phyloP scores from a whole-genome alignment of 2,113 vertebrate genomes.

The Copsychus sechellarum region DNA sequence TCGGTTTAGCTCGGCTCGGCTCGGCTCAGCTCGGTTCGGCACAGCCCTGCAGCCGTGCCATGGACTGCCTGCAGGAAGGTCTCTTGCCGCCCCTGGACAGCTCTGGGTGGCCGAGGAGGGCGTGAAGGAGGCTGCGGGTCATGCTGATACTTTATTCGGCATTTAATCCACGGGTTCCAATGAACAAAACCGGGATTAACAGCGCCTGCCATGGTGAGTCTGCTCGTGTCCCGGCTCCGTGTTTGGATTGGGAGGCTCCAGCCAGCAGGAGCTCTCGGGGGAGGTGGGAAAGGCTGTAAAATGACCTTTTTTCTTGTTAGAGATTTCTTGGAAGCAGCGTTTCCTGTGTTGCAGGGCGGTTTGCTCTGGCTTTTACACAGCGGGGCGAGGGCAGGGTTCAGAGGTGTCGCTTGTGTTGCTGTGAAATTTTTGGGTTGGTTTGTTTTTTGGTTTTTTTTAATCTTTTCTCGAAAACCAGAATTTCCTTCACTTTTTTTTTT shows the following conservation, averaged over 20 bases:
- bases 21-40: background rate
- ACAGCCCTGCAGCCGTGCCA: background rate
- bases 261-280: background rate
- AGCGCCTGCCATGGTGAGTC: slow-evolving; percentile 35
- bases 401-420: background rate
- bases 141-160: background rate
- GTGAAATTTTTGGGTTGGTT: too few relatives aligned
- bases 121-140: background rate
- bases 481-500: background rate
- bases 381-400: background rate
- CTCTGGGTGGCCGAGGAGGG: background rate
- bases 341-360: background rate
- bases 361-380: background rate
- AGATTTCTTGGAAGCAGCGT: background rate
- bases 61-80: background rate
- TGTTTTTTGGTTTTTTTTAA: too few relatives aligned
- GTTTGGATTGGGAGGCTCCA: background rate
- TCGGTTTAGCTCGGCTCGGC: too few relatives aligned
- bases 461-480: background rate
- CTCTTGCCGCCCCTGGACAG: accelerated
- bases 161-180: background rate
- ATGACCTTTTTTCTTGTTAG: background rate
- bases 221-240: background rate
- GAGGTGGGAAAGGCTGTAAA: background rate
- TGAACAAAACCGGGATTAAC: slow-evolving; percentile 30